Evolutionary conservation across 2,113 vertebrate genomes (phyloP).

Genomic region (Puma concolor): DNA sequence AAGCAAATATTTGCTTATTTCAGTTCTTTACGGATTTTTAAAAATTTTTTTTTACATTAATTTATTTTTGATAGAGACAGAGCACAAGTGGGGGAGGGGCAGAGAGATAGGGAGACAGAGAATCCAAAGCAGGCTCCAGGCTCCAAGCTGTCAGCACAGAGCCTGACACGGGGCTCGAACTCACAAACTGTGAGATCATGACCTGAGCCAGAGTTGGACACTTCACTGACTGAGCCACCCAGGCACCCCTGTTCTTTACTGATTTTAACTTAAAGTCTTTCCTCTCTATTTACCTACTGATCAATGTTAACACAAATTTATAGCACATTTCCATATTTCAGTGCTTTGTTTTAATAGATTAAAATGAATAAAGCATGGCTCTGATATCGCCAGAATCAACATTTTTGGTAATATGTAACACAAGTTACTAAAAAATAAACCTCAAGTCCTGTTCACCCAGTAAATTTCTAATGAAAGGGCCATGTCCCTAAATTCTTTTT

Average conservation of each 20-base stretch:
- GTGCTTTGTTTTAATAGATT: neutral
- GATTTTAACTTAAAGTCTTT: neutral
- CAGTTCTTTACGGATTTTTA: neutral
- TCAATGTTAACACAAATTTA: constrained; percentile 34
- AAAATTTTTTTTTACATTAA: no score
- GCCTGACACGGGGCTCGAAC: no score
- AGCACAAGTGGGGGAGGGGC: no score
- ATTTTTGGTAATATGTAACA: neutral
- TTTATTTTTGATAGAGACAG: no score
- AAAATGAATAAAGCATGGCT: constrained; percentile 12
- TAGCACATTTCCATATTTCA: neutral
- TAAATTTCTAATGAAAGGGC: constrained; percentile 34
- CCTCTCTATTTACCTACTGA: constrained; percentile 27
- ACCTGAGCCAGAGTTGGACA: no score
- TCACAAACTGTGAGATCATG: no score
- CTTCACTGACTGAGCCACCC: no score
- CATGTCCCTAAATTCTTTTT: constrained; percentile 18
- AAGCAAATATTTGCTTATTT: constrained; percentile 48
- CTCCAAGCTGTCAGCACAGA: no score
- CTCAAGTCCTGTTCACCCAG: neutral
- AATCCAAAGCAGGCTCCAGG: no score
- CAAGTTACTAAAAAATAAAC: constrained; percentile 37
- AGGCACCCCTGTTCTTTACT: neutral
- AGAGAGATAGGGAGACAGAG: no score
- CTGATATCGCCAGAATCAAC: neutral